phyloP scores from a whole-genome alignment of 2,797 vertebrate species.

The Nannoperca australis region DNA sequence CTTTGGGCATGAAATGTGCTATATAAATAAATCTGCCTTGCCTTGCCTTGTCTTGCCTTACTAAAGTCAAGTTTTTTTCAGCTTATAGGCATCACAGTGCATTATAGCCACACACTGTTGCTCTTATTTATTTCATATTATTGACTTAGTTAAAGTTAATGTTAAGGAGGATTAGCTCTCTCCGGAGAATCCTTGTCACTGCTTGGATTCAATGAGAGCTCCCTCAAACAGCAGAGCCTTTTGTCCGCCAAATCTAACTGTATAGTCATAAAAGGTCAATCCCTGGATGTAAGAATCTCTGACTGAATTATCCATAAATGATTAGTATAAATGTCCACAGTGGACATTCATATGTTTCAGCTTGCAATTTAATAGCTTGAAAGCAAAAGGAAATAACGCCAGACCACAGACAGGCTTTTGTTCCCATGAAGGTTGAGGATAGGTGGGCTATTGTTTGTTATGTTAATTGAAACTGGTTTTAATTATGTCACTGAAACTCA shows the following conservation, averaged over 20 bases:
- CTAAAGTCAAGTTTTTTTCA: neutral
- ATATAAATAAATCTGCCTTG: no score
- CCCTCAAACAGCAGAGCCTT: neutral
- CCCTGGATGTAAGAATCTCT: neutral
- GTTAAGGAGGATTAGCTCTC: neutral
- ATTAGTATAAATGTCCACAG: neutral
- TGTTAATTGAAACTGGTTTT: constrained; percentile 6
- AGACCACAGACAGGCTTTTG: constrained; percentile 5
- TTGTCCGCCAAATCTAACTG: neutral
- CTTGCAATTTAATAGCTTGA: constrained; percentile 3
- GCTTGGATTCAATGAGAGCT: neutral
- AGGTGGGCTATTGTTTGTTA: constrained; percentile 8
- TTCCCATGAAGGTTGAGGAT: neutral
- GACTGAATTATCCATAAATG: neutral
- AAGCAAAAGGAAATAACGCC: neutral
- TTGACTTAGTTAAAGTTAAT: neutral
- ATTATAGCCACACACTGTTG: neutral
- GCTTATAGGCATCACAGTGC: neutral
- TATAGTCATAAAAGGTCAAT: neutral
- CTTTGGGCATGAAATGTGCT: no score
- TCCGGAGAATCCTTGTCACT: neutral
- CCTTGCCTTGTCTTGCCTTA: no score
- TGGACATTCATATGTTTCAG: constrained; percentile 6
- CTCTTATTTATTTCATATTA: neutral
- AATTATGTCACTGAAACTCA: constrained; percentile 4